Evolutionary conservation across 2,888 invertebrate genomes (phyloP).

Genomic region (Andricus quercusramuli): DNA sequence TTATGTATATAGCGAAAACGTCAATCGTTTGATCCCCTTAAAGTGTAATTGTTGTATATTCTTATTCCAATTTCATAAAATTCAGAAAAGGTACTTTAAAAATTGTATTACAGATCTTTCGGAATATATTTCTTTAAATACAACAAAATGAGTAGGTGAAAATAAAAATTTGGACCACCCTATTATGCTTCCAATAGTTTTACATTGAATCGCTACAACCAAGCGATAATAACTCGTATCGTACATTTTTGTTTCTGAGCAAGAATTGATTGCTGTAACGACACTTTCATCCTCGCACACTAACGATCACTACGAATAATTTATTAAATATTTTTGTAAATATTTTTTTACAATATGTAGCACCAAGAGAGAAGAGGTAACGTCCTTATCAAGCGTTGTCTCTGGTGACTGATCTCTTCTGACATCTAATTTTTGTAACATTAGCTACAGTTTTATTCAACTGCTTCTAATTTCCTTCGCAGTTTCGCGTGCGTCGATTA

Average conservation of each 20-base stretch:
- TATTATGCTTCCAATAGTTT: slow-evolving; percentile 1
- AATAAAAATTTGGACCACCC: no score
- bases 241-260: slow-evolving; percentile 28
- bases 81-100: no score
- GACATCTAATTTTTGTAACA: slow-evolving; percentile 24
- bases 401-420: not conserved
- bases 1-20: no score
- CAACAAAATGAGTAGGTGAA: no score
- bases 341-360: slow-evolving; percentile 3
- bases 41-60: no score
- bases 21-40: no score
- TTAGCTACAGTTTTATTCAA: slow-evolving; percentile 27
- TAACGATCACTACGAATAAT: not conserved
- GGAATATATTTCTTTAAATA: no score
- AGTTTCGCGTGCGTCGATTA: slow-evolving; percentile 15
- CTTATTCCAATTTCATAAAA: no score
- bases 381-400: not conserved
- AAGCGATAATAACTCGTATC: not conserved
- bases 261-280: slow-evolving; percentile 10
- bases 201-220: slow-evolving; percentile 13
- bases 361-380: not conserved
- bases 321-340: not conserved
- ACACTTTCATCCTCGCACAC: not conserved
- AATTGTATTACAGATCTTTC: no score
- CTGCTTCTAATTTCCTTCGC: slow-evolving; percentile 5